Evolutionary conservation across 1,140 invertebrate species (phyloP), one percentile per base, ranked within the genome.

Genomic region (Drosophila nikananu): DNA sequence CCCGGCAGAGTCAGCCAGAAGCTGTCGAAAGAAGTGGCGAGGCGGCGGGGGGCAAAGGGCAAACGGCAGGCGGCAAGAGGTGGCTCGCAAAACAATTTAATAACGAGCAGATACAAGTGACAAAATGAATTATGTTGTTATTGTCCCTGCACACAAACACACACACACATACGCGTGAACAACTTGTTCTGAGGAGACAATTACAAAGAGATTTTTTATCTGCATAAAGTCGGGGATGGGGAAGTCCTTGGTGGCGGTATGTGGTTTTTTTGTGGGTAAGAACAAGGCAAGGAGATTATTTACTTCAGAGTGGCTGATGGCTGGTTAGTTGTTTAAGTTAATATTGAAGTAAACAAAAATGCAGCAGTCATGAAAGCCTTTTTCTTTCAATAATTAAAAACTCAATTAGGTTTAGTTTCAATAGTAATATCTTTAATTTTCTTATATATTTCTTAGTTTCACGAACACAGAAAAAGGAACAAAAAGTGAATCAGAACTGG

Each of bases 61-160:
- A 37, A 44, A 19, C 21, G 71, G 32, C 46, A 48, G 57, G 52
- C 77, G 80, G 68, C 49, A 79, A 71, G 84, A 71, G 80, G 67
- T 67, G 80, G 59, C 62, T 72, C 68, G 49, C 65, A 83, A 89
- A 89, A 89, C 84, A 87, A 87, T 87, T 87, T 87, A 87, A 87
- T 87, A 87, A 87, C 84, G 54, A 87, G 73, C 74, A 83, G 70
- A 87, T 87, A 87, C 81, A 84, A 87, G 84, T 89, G 84, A 87
- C 84, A 89, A 89, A 87, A 89, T 87, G 84, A 87, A 89, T 87
- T 87, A 87, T 84, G 77, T 87, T 87, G 84, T 89, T 87, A 83
- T 81, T 81, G 70, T 67, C 44, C 37, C 61, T 32, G 64, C 79
- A 39, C 58, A 30, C 30, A 30, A 2, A n/a, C 27, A 27, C 66